These are phyloP conservation scores for Pterocles burchelli DNA, from an alignment of 2,113 vertebrate species.

Conservation along the genomic window DNA sequence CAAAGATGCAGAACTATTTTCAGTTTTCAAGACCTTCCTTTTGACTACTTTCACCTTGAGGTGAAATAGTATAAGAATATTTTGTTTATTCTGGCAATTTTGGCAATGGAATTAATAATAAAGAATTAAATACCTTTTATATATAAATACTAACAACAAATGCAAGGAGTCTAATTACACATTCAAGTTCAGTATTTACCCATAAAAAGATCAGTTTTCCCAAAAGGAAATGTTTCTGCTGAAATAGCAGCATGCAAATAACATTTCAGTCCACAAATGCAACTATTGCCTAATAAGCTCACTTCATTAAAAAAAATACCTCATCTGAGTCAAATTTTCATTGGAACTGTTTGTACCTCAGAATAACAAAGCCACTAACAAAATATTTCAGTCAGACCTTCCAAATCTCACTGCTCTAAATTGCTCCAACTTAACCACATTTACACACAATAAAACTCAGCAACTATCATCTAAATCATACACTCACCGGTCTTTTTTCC, in stretches of 20 bases:
- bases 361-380: not conserved
- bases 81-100: not conserved
- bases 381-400: not conserved
- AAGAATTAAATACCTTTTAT: not conserved
- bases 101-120: not conserved
- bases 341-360: not conserved
- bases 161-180: not conserved
- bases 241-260: not conserved
- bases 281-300: not conserved
- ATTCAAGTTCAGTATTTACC: not conserved
- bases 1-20: not conserved
- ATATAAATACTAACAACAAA: not conserved
- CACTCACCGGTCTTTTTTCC: slow-evolving; percentile 6
- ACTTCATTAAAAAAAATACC: not conserved
- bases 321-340: not conserved
- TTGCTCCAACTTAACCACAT: slow-evolving; percentile 3
- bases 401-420: not conserved
- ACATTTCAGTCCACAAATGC: not conserved
- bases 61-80: not conserved
- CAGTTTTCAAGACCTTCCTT: not conserved
- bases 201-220: not conserved
- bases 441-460: slow-evolving; percentile 38
- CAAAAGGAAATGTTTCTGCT: not conserved
- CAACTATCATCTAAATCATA: slow-evolving; percentile 24
- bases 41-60: not conserved